Base-by-base conservation (phyloP, 92 coral and sea anemone species). In the Pocillopora grandis region DNA sequence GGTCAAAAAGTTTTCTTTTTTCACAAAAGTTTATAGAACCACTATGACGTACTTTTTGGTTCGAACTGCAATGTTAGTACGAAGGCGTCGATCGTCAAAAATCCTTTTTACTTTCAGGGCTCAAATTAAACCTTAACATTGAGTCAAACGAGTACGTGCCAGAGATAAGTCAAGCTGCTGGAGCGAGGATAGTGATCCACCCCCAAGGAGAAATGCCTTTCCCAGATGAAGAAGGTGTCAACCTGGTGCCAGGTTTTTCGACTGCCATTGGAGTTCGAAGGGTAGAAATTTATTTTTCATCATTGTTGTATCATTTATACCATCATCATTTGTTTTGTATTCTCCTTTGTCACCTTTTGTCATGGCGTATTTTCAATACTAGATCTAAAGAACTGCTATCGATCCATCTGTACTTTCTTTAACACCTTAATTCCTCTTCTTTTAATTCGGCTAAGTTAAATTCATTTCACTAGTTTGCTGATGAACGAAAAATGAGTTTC, bases 221-320 rank as follows among this genome's bases (percentile, higher is more conserved):
- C 71, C 92, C 90, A 2, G 81, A 73, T 66, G 92, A 86, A 12
- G 88, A 86, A 65, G 92, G 92, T 14, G 49, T 89, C 18, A 80
- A 88, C 62, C 77, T 80, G 17, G 62, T 76, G 13, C 86, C 92
- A 15, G 90, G 90, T 18, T 68, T 86, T 59, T 81, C 88, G 23
- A 89, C 92, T 16, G 56, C 86, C 4, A 66, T 87, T 36, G 90
- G 80, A 62, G 72, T 87, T 58, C 56, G 90, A 80, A 49, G 73
- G 86, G 86, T 87, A 76, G 21, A 31, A 14, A 56, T 11, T 6
- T 2, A 62, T 15, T 59, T 11, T 4, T 2, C 15, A 2, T 27
- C 17, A 14, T 20, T 11, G 23, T n/a, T 20, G 37, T 20, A 20
- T 27, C 0, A 37, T 48, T 11, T 16, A 19, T 18, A 11, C 42